Evolutionary conservation across 2,113 vertebrate genomes (phyloP).

Genomic region (Phocoena phocoena): DNA sequence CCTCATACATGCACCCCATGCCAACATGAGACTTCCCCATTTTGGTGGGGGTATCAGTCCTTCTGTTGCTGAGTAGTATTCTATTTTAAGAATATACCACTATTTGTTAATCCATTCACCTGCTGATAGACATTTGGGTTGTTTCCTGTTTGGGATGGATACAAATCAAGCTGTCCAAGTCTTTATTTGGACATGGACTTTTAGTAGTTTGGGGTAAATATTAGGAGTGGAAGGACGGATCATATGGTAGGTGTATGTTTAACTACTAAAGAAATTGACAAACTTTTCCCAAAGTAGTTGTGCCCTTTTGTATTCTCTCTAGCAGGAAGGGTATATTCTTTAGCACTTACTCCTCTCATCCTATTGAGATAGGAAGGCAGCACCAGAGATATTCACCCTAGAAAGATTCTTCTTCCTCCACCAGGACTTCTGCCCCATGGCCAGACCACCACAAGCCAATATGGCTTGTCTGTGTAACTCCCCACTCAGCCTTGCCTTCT

Average conservation of each 20-base stretch:
- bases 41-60: not conserved
- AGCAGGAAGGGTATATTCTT: not conserved
- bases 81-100: not conserved
- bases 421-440: not conserved
- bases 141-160: not conserved
- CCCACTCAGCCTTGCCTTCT: not conserved
- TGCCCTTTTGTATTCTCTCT: not conserved
- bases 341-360: not conserved
- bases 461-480: not conserved
- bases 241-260: not conserved
- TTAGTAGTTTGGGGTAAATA: not conserved
- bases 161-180: not conserved
- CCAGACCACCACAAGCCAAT: not conserved
- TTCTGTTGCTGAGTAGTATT: not conserved
- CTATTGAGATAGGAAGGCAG: not conserved
- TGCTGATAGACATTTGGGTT: not conserved
- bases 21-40: not conserved
- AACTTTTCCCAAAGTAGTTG: not conserved
- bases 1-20: accelerated
- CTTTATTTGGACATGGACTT: not conserved
- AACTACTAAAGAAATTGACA: not conserved
- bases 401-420: not conserved
- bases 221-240: not conserved
- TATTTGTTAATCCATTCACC: not conserved
- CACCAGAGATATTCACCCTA: not conserved